Percentiles rank a stretch among this genome's conserved stretches.
Conservation (phyloP, 2,797 vertebrate genomes). For the Eulemur albifrons region DNA sequence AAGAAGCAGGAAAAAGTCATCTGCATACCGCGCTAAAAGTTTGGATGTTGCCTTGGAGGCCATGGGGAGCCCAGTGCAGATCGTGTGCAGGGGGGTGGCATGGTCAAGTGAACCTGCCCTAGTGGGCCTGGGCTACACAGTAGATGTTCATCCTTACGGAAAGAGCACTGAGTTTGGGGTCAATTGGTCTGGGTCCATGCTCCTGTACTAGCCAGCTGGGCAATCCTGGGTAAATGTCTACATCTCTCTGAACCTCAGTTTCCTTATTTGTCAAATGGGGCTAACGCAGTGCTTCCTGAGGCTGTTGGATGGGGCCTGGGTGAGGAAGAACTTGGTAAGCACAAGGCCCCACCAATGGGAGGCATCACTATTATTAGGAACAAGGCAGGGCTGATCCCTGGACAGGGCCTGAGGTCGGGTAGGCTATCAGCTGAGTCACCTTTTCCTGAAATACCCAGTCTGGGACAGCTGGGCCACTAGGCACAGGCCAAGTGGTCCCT, state of each 20-base stretch:
- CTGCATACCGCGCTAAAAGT: not conserved
- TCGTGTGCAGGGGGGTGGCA: not conserved
- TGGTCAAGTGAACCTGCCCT: not conserved
- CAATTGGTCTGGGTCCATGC: not conserved
- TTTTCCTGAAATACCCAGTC: slow-evolving; percentile 23
- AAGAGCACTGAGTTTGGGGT: not conserved
- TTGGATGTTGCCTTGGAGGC: not conserved
- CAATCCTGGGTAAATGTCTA: not conserved
- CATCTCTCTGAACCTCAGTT: not conserved
- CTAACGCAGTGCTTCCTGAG: not conserved
- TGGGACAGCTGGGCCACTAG: not conserved
- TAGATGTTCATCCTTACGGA: not conserved
- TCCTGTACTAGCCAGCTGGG: not conserved
- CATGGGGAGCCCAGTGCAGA: not conserved
- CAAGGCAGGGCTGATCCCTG: not conserved
- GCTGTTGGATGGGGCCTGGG: not conserved
- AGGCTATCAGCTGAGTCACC: not conserved
- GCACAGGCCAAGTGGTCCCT: not conserved
- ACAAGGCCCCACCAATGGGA: not conserved
- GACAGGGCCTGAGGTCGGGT: not conserved
- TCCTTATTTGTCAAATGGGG: not conserved
- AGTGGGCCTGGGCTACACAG: not conserved
- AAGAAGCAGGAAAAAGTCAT: not conserved
- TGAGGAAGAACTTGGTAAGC: not conserved
- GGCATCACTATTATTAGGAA: not conserved